Percentiles rank a stretch among this genome's conserved stretches.
phyloP scores from a whole-genome alignment of 2,113 vertebrate genomes.

The Cyphomyrus discorhynchus region DNA sequence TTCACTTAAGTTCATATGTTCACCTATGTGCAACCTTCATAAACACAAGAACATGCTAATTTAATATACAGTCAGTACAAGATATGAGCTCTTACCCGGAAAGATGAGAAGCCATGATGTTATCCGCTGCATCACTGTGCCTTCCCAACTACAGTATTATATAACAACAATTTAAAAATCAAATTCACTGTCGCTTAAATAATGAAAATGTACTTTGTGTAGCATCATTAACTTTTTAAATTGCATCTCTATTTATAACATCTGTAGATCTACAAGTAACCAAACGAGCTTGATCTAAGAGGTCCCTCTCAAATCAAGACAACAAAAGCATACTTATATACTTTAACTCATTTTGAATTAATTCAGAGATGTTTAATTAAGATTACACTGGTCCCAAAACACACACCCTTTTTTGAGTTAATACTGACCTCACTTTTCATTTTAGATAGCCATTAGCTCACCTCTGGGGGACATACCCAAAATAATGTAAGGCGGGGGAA shows the following conservation, averaged over 20 bases:
- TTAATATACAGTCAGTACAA: not conserved
- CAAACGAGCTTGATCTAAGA: not conserved
- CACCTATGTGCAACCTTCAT: not conserved
- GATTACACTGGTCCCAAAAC: not conserved
- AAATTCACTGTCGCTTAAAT: not conserved
- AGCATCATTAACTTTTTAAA: not conserved
- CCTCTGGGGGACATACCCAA: not conserved
- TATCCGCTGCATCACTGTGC: not conserved
- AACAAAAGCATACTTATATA: not conserved
- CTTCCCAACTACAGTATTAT: not conserved
- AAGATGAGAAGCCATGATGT: not conserved
- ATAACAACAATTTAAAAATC: not conserved
- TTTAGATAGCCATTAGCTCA: not conserved
- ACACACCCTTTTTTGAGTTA: not conserved
- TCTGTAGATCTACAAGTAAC: not conserved
- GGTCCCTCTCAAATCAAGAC: not conserved
- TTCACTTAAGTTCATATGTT: not conserved
- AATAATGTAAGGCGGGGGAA: not conserved
- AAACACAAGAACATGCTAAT: not conserved
- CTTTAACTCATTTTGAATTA: not conserved
- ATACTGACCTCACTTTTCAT: not conserved
- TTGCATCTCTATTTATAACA: not conserved
- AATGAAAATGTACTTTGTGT: not conserved
- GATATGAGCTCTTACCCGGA: not conserved
- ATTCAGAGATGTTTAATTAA: not conserved